phyloP scores from a whole-genome alignment of 2,113 vertebrate genomes.

The Equus przewalskii region DNA sequence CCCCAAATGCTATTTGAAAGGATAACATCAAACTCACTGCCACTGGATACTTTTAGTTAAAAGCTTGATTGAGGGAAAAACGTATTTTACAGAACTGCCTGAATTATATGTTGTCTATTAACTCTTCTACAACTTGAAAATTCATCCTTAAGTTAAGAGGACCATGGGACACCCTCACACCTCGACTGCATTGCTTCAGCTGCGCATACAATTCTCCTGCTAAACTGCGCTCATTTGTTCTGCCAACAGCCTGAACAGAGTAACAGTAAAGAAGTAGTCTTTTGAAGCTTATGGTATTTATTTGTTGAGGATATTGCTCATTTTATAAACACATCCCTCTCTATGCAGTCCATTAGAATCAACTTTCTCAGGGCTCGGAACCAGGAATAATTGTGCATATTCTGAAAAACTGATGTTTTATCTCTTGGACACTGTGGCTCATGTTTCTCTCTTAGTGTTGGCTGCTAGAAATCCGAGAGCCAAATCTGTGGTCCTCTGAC shows the following conservation, averaged over 20 bases:
- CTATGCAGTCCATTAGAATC: background rate
- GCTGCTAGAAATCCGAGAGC: background rate
- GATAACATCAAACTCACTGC: background rate
- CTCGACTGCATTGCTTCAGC: background rate
- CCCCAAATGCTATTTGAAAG: background rate
- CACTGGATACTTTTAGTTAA: background rate
- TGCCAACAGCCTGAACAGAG: background rate
- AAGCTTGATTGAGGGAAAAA: background rate
- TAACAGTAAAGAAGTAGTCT: background rate
- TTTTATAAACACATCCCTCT: background rate
- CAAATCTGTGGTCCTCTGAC: background rate
- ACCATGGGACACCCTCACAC: background rate
- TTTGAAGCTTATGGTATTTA: background rate
- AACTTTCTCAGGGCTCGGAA: conserved; percentile 17
- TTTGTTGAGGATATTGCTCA: background rate
- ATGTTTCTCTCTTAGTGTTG: background rate
- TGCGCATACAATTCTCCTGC: background rate
- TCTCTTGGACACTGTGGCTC: background rate
- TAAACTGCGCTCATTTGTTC: background rate
- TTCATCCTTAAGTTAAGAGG: background rate
- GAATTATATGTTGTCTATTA: background rate
- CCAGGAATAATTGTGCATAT: background rate
- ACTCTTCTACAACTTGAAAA: background rate
- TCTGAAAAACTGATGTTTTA: background rate
- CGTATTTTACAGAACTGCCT: background rate